Percentiles rank a stretch among this genome's conserved stretches.
phyloP scores from a whole-genome alignment of 2,797 vertebrate genomes.

The Anabas testudineus region DNA sequence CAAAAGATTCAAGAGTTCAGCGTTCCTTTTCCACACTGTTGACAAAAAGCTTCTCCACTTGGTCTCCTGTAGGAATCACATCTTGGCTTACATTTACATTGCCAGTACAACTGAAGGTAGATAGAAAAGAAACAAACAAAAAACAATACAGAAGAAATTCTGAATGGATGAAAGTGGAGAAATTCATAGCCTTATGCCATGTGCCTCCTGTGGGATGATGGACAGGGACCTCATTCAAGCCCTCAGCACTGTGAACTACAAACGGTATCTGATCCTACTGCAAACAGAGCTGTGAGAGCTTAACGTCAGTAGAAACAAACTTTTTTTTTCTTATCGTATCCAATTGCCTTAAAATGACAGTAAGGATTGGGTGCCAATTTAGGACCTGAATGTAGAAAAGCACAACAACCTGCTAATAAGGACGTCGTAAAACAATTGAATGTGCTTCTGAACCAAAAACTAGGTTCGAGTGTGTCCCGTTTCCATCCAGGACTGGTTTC shows the following conservation, averaged over 20 bases:
- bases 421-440: constrained; percentile 55
- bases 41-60: constrained; percentile 70
- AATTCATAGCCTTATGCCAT: constrained; percentile 62
- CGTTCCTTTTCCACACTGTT: constrained; percentile 67
- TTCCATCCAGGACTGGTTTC: constrained; percentile 33
- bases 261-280: constrained; percentile 41
- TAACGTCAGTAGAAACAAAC: constrained; percentile 29
- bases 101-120: constrained; percentile 72
- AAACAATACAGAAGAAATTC: constrained; percentile 56
- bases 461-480: constrained; percentile 42
- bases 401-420: constrained; percentile 45
- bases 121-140: constrained; percentile 50
- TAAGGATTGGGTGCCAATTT: constrained; percentile 51
- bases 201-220: constrained; percentile 54
- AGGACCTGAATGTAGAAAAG: constrained; percentile 57
- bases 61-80: constrained; percentile 76
- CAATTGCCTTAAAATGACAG: constrained; percentile 48
- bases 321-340: constrained; percentile 5
- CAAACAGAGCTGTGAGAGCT: constrained; percentile 45
- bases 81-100: constrained; percentile 79
- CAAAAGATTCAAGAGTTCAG: constrained; percentile 78
- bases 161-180: constrained; percentile 66
- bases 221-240: constrained; percentile 50
- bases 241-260: constrained; percentile 42
- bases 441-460: constrained; percentile 70